Base-by-base conservation (phyloP, 1,140 invertebrate species). In the Bombus consobrinus region DNA sequence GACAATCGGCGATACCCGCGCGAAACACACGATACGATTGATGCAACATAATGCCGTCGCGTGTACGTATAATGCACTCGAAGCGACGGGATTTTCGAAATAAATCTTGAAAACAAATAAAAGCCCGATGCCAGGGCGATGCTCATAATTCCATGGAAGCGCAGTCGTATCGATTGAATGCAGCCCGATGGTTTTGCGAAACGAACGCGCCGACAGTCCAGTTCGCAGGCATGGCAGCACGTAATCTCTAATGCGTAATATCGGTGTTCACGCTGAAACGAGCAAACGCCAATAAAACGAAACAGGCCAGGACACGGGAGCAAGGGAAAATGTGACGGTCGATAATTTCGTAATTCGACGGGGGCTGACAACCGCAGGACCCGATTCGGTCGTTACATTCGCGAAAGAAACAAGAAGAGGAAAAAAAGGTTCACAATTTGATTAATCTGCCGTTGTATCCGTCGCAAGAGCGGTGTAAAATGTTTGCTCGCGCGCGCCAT, bases 211-310 rank as follows among this genome's bases (percentile, higher is more conserved):
- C 81, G 76, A 81, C 80, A 64, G 68, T 77, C 81, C 71, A 66
- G 77, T 47, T 89, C 80, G n/a, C 75, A 80, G 43, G 37, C 57
- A 59, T 25, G n/a, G 25, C 79, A 41, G 32, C 43, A 5, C 85
- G 85, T 90, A 89, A 90, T 90, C 89, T 90, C 86, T 87, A 90
- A 90, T 90, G 85, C 88, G 89, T 90, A 90, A 90, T 90, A 90
- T 90, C 89, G 86, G 53, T 77, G 74, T 90, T 90, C 88, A 90
- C 88, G 89, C 39, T 78, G 79, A 74, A 74, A 90, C 87, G 85
- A 87, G 82, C 89, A 90, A 78, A 85, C 82, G 88, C 86, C 88
- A 87, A 90, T 90, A 90, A 90, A 90, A 90, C 68, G 88, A 90
- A 87, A 81, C 84, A 71, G 37, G 75, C 53, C 79, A 43, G 72